Base-by-base conservation (phyloP, 1,140 invertebrate genomes). In the Sminthurides bifidus region DNA sequence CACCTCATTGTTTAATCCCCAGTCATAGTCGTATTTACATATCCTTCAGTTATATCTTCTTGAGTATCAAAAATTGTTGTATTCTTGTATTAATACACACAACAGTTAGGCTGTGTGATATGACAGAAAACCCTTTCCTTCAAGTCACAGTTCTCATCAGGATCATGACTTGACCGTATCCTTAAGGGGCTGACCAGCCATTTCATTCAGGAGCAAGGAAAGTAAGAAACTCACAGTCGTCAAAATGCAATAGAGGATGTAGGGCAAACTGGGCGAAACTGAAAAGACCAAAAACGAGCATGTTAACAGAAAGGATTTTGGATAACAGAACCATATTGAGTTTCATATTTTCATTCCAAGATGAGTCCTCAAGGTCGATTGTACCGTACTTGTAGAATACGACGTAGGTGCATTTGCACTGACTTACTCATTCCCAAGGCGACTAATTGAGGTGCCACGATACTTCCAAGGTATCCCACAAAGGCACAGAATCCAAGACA, bases 401-500 rank as follows among this genome's bases (percentile, higher is more conserved):
- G 15, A 43, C 5, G 3, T 43, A 17, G 23, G 12, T 17, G 23
- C 14, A 10, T 19, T 35, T 30, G 8, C 10, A 46, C 8, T 21
- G 19, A 15, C 19, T 61, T 57, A 61, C 59, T 54, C 24, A 45
- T 53, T 49, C 52, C 45, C 3, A 61, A 19, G 14, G 52, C 33
- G 19, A 52, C 33, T 10, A 53, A 24, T 40, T 58, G 55, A 17
- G 59, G 55, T 17, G 55, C 55, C 6, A 54, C 49, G 27, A 61
- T 51, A 19, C 55, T 56, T 12, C 55, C 56, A 17, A 61, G 33
- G 35, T 61, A 54, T 14, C 55, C 59, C 30, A 33, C 4, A 17
- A 61, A 50, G 19, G 41, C 55, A 14, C 51, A 50, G 26, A 61
- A 52, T 19, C 59, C 59, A 33, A 61, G 43, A 29, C 59, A 61